These are phyloP conservation scores for Cyprinella venusta DNA, from an alignment of 2,797 vertebrate species.

Conservation along the genomic window DNA sequence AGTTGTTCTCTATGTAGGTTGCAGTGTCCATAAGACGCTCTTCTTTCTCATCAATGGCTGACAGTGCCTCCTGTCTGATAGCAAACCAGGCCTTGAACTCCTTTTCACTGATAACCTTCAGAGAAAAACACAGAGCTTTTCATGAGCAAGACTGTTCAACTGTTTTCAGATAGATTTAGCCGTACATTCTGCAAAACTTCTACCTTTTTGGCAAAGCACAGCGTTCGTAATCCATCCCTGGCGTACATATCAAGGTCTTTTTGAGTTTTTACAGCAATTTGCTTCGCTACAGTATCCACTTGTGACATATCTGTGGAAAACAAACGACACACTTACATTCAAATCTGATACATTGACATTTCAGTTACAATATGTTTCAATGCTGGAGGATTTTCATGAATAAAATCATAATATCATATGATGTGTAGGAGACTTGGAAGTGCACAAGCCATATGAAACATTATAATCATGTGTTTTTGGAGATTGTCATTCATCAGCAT, in stretches of 20 bases:
- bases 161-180: not conserved
- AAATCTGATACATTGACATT: not conserved
- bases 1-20: slow-evolving; percentile 84
- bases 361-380: not conserved
- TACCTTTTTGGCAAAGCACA: slow-evolving; percentile 94
- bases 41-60: slow-evolving; percentile 87
- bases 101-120: slow-evolving; percentile 84
- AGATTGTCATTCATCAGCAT: too few species aligned
- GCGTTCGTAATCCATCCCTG: slow-evolving; percentile 87
- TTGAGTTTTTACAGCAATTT: slow-evolving; percentile 82
- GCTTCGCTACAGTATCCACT: slow-evolving; percentile 72
- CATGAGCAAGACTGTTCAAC: not conserved
- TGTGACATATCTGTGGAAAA: slow-evolving; percentile 19
- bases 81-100: slow-evolving; percentile 84
- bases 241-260: slow-evolving; percentile 88
- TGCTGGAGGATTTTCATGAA: not conserved
- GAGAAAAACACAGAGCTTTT: slow-evolving; percentile 13
- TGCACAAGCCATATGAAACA: not conserved
- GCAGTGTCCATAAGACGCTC: slow-evolving; percentile 86
- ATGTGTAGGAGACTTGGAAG: not conserved
- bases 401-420: not conserved
- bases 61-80: slow-evolving; percentile 82
- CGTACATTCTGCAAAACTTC: not conserved
- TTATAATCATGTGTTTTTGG: not conserved
- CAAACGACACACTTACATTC: not conserved